Base-by-base conservation (phyloP, 2,888 invertebrate species). In the Deilephila elpenor region DNA sequence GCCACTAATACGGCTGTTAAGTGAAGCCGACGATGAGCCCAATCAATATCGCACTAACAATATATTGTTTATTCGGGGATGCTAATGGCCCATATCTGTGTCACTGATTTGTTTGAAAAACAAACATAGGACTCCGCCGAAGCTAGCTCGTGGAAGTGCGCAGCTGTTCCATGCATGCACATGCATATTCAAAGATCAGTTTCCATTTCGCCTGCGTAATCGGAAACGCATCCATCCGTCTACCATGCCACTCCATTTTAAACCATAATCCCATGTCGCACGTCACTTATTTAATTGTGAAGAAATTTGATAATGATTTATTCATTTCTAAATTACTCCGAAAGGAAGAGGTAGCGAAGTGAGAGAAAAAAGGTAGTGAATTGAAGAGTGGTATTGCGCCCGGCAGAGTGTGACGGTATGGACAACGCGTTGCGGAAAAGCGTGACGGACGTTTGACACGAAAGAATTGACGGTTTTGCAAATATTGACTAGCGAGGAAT, bases 141-240 rank as follows among this genome's bases (percentile, higher is more conserved):
- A 60, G 34, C 19, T 32, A 56, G 44, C 78, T 74, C 72, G 79
- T 84, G 83, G 87, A 87, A 87, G 83, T 85, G 81, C 81, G 83
- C 85, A 88, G 83, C 83, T 85, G 84, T 78, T 72, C 78, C 81
- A 82, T 81, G 82, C 83, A 83, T 89, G 87, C 85, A 83, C 89
- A 93, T 93, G 83, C 90, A 93, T 93, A 93, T 93, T 93, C 93
- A 93, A 92, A 93, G 91, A 92, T 93, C 90, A 86, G 91, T 92
- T 92, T 92, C 89, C 91, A 93, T 92, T 93, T 93, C 89, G 89
- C 87, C 88, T 89, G 86, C 89, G 91, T 91, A 93, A 93, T 92
- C 92, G 91, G 92, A 91, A 93, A 91, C 87, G 86, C 84, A 87
- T 86, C 85, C 84, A 84, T 84, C 83, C 77, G 80, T 82, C 71